These are phyloP conservation scores for Cephalopholis sonnerati DNA, from an alignment of 2,113 vertebrate genomes.

Conservation along the genomic window DNA sequence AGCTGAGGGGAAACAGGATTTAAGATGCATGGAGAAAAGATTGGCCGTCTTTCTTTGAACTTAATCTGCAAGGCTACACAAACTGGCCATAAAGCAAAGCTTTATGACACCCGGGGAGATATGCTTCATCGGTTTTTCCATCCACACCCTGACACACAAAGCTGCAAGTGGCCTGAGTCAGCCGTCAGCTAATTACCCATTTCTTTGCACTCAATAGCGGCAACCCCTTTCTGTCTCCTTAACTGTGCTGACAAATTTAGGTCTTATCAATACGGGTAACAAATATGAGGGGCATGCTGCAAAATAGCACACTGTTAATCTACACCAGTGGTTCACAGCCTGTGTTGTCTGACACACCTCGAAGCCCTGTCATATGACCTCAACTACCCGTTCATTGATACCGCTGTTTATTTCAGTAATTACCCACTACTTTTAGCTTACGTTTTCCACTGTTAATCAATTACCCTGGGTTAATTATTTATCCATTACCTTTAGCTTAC, in stretches of 20 bases:
- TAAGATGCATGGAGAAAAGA: constrained; percentile 77
- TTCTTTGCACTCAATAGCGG: constrained; percentile 71
- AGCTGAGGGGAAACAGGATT: constrained; percentile 80
- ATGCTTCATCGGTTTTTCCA: constrained; percentile 79
- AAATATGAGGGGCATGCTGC: constrained; percentile 35
- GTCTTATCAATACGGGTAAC: constrained; percentile 60
- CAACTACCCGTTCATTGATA: background rate
- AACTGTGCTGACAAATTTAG: constrained; percentile 69
- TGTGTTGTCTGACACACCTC: background rate
- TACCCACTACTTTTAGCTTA: background rate
- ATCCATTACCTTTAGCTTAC: background rate
- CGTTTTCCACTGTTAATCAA: background rate
- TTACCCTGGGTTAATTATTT: background rate
- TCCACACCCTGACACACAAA: constrained; percentile 75
- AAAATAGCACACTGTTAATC: constrained; percentile 32
- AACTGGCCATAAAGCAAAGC: constrained; percentile 82
- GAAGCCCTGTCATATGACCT: background rate
- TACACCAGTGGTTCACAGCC: background rate
- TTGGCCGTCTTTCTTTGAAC: constrained; percentile 79
- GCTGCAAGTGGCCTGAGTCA: constrained; percentile 80
- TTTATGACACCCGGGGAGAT: constrained; percentile 81
- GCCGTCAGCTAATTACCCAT: constrained; percentile 79
- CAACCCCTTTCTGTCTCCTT: constrained; percentile 63
- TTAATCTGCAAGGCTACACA: constrained; percentile 84
- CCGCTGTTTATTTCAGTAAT: background rate